A percentile compares a stretch with the other conserved stretches of the same genome.
These are phyloP conservation scores for Probaryconus sp. DNA, from an alignment of 1,140 invertebrate species.

Conservation along the genomic window DNA sequence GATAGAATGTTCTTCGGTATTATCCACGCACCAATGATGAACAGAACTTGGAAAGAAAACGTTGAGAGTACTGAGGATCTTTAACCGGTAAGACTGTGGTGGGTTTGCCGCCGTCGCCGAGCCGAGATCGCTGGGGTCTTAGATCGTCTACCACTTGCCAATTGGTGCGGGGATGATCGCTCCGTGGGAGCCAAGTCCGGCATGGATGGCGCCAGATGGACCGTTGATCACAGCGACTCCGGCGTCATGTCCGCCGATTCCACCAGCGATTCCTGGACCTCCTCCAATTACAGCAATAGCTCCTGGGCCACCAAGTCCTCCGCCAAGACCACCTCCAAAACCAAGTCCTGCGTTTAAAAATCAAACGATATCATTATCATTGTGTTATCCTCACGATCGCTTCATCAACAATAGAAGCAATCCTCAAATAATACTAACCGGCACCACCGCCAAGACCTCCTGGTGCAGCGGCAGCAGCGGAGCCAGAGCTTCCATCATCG, in stretches of 20 bases:
- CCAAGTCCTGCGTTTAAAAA: constrained; percentile 32
- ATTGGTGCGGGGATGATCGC: constrained; percentile 76
- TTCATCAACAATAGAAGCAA: background rate
- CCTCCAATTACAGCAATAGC: constrained; percentile 77
- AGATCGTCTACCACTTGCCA: constrained; percentile 76
- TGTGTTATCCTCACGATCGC: no score
- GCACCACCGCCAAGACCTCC: constrained; percentile 66
- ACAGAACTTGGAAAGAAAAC: constrained; percentile 73
- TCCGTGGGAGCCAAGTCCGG: constrained; percentile 78
- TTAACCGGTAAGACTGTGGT: constrained; percentile 76
- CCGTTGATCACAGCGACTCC: constrained; percentile 79
- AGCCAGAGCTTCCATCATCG: constrained; percentile 77
- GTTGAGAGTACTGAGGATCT: constrained; percentile 75
- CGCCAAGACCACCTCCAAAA: constrained; percentile 56
- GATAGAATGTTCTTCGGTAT: constrained; percentile 50
- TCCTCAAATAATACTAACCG: no score
- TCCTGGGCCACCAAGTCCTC: constrained; percentile 64
- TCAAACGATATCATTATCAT: constrained; percentile 5
- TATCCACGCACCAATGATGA: constrained; percentile 69
- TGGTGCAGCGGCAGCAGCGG: constrained; percentile 75
- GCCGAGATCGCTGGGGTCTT: constrained; percentile 78
- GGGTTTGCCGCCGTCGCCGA: constrained; percentile 78
- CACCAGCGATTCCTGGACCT: constrained; percentile 73
- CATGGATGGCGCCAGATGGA: constrained; percentile 78
- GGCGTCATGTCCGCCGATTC: constrained; percentile 76